Evolutionary conservation across 2,888 invertebrate genomes (phyloP).

Genomic region (Stratiomys singularior): DNA sequence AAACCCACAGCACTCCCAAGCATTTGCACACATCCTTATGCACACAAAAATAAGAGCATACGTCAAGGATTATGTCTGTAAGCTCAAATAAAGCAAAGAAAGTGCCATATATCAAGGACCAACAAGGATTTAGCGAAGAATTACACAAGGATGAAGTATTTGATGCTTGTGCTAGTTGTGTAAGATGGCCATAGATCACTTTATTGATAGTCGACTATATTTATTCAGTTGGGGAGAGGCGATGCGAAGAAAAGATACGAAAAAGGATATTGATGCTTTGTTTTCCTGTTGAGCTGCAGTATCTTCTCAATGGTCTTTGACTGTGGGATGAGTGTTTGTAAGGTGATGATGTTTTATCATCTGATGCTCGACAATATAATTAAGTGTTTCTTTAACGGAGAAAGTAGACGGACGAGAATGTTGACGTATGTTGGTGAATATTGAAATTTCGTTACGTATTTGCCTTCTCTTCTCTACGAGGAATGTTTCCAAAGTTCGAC

Average conservation of each 20-base stretch:
- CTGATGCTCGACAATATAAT: slow-evolving; percentile 42
- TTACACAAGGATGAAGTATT: slow-evolving; percentile 48
- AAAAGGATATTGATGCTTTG: slow-evolving; percentile 18
- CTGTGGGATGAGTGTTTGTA: slow-evolving; percentile 19
- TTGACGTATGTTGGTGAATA: no score
- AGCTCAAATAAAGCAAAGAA: neutral
- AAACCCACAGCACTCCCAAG: slow-evolving; percentile 29
- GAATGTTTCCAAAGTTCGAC: no score
- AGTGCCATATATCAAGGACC: slow-evolving; percentile 37
- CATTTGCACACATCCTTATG: slow-evolving; percentile 30
- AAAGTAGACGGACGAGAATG: no score
- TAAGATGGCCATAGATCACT: slow-evolving; percentile 44
- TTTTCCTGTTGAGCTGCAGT: slow-evolving; percentile 29
- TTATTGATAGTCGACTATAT: slow-evolving; percentile 45
- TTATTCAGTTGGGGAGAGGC: neutral
- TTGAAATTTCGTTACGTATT: no score
- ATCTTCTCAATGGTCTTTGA: neutral
- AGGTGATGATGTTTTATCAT: slow-evolving; percentile 49
- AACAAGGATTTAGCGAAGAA: slow-evolving; percentile 47
- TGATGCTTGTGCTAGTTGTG: slow-evolving; percentile 20
- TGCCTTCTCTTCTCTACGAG: no score
- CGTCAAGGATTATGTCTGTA: slow-evolving; percentile 49
- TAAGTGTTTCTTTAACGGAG: neutral
- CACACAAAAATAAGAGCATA: slow-evolving; percentile 45
- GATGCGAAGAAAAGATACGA: neutral